Conservation (phyloP, 2,113 vertebrate genomes). For the Cariama cristata region DNA sequence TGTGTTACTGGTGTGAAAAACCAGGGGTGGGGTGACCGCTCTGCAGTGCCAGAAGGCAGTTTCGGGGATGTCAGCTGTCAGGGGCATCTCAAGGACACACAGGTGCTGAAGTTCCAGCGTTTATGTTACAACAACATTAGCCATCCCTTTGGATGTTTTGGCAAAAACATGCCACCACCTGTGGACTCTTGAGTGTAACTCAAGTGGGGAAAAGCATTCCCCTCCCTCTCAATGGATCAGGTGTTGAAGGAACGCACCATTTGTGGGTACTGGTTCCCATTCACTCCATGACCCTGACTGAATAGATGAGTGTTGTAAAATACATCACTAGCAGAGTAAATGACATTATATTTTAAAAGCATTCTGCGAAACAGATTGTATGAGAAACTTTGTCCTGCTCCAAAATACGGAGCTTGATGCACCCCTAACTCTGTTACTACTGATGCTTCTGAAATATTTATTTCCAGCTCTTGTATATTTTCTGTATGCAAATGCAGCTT, state of each 20-base stretch:
- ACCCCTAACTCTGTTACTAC: background rate
- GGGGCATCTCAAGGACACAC: rapidly evolving
- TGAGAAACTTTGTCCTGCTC: background rate
- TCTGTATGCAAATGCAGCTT: background rate
- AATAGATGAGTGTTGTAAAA: rapidly evolving
- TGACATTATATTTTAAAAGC: rapidly evolving
- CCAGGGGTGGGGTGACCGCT: rapidly evolving
- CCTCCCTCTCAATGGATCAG: rapidly evolving
- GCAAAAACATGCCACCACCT: rapidly evolving
- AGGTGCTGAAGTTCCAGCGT: background rate
- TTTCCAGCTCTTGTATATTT: background rate
- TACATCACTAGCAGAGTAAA: rapidly evolving
- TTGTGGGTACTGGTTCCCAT: background rate
- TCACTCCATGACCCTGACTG: background rate
- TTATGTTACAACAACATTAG: background rate
- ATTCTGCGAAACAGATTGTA: rapidly evolving
- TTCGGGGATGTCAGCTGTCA: rapidly evolving
- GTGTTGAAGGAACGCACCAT: rapidly evolving
- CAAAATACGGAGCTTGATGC: background rate
- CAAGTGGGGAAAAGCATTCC: background rate
- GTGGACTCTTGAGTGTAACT: rapidly evolving
- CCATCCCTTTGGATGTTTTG: background rate
- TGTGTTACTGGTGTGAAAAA: background rate
- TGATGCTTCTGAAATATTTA: background rate
- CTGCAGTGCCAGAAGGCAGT: too few species aligned